Evolutionary conservation across 1,140 invertebrate species (phyloP).

Genomic region (Ctenoplectra terminalis): DNA sequence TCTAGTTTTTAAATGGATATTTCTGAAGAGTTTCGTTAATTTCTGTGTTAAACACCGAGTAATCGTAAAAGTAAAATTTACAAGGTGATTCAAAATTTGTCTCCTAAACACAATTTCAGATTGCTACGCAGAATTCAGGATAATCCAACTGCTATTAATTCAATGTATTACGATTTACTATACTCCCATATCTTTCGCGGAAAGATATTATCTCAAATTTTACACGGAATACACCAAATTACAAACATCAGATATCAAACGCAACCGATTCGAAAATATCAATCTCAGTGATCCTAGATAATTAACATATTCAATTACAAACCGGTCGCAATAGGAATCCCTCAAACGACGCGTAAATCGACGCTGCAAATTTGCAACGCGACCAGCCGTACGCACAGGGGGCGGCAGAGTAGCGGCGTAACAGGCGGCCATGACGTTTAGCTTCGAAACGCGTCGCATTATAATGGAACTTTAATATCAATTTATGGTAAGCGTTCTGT

Average conservation of each 20-base stretch:
- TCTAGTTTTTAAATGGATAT: too few species aligned
- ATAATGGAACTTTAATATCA: constrained; percentile 66
- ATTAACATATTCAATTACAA: background rate
- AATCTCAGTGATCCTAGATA: background rate
- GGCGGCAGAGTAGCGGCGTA: background rate
- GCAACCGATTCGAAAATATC: background rate
- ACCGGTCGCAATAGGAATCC: background rate
- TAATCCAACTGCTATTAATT: too few species aligned
- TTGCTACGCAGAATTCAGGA: too few species aligned
- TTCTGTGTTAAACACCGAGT: background rate
- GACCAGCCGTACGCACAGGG: background rate
- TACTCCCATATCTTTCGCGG: background rate
- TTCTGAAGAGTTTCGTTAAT: background rate
- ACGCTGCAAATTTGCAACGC: background rate
- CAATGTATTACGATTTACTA: too few species aligned
- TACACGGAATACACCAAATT: too few species aligned
- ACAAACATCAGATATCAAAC: background rate
- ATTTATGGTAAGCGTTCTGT: constrained; percentile 61
- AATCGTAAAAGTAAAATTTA: background rate
- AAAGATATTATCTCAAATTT: too few species aligned
- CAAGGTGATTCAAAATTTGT: background rate
- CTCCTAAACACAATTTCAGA: too few species aligned
- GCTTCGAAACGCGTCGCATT: constrained; percentile 37
- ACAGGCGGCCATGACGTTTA: constrained; percentile 45
- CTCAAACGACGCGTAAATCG: background rate